These are phyloP conservation scores for Eupithecia dodoneata DNA, from an alignment of 2,888 invertebrate species.

Conservation along the genomic window DNA sequence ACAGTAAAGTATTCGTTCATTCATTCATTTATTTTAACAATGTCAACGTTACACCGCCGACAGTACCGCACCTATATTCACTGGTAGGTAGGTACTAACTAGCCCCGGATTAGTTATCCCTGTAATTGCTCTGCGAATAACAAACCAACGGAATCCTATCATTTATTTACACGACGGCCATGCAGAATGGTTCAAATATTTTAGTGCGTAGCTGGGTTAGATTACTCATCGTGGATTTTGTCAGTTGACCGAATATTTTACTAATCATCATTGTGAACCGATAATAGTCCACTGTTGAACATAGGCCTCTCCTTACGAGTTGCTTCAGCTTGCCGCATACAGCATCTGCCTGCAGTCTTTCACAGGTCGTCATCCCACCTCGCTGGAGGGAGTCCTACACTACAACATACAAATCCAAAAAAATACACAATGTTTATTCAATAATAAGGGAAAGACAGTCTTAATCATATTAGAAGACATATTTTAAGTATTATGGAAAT, in stretches of 20 bases:
- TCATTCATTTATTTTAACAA: neutral
- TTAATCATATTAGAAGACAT: too few species aligned
- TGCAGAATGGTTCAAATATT: neutral
- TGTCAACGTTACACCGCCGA: neutral
- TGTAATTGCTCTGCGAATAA: slow-evolving; percentile 1
- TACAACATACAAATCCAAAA: too few species aligned
- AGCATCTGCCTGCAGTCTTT: too few species aligned
- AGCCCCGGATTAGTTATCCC: neutral
- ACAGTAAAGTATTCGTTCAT: too few species aligned
- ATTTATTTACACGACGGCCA: neutral
- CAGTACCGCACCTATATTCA: neutral
- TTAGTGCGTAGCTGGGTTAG: neutral
- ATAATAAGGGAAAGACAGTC: too few species aligned
- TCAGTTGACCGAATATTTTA: neutral
- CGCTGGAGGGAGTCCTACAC: too few species aligned
- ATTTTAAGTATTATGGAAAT: too few species aligned
- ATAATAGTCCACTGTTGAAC: neutral
- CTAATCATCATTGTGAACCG: neutral
- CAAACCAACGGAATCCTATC: neutral
- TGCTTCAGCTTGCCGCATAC: too few species aligned
- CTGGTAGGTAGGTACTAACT: neutral
- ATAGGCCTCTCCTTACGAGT: too few species aligned
- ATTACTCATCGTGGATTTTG: neutral
- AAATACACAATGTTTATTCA: too few species aligned
- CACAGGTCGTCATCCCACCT: too few species aligned